phyloP scores from a whole-genome alignment of 1,140 invertebrate genomes.

The Hyles vespertilio region DNA sequence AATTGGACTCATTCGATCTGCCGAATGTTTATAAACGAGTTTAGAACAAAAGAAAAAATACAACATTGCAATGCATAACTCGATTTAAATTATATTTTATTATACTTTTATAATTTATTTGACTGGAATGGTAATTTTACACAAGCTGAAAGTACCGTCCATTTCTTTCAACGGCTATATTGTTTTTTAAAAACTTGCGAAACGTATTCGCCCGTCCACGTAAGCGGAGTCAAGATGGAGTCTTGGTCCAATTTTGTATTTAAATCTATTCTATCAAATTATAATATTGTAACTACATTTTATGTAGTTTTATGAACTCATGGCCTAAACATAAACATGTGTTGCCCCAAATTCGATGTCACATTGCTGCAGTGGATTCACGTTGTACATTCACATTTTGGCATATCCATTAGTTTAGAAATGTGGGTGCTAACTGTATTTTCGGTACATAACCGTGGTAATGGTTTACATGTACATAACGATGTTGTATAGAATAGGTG shows the following conservation, averaged over 20 bases:
- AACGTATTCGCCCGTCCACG: constrained; percentile 2
- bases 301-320: no score
- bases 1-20: no score
- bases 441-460: constrained; percentile 19
- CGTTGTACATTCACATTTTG: constrained; percentile 26
- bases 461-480: constrained; percentile 35
- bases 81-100: no score
- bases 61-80: no score
- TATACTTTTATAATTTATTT: no score
- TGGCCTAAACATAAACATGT: no score
- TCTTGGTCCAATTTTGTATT: no score
- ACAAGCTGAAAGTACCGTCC: constrained; percentile 2
- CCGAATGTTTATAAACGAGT: no score
- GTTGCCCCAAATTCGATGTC: no score
- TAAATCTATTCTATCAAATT: no score
- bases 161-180: neutral
- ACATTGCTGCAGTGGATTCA: neutral
- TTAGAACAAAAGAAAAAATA: no score
- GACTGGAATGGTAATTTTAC: neutral
- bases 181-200: neutral
- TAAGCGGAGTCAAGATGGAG: neutral
- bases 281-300: no score
- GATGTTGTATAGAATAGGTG: constrained; percentile 38
- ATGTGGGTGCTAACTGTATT: constrained; percentile 44
- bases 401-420: constrained; percentile 44